These are phyloP conservation scores for Platycnemis pennipes DNA, from an alignment of 2,888 invertebrate species.

Conservation along the genomic window DNA sequence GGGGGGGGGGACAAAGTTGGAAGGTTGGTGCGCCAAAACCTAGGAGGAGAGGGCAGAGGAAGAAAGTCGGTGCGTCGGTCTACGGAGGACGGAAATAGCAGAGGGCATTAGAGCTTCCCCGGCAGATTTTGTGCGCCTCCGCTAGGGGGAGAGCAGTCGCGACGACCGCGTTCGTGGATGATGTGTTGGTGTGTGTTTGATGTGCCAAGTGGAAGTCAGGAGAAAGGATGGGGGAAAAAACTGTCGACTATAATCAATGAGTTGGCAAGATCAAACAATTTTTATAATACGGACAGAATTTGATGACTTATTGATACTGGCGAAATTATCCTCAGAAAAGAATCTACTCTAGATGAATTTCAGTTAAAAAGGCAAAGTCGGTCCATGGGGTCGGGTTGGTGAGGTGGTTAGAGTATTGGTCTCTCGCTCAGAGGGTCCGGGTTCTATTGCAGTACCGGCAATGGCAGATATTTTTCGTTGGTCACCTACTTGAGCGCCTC, in stretches of 20 bases:
- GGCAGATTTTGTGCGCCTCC: background rate
- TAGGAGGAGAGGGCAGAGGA: background rate
- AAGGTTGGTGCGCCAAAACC: constrained; percentile 17
- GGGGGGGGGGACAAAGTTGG: background rate
- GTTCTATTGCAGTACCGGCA: too few relatives aligned
- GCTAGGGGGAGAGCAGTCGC: background rate
- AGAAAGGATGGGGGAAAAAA: background rate
- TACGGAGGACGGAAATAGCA: constrained; percentile 8
- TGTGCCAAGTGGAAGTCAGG: background rate
- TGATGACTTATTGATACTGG: too few relatives aligned
- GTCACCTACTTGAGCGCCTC: too few relatives aligned
- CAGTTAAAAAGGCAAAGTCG: too few relatives aligned
- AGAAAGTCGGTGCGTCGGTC: background rate
- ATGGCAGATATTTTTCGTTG: too few relatives aligned
- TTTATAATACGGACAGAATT: background rate
- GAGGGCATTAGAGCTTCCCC: constrained; percentile 24
- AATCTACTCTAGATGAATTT: too few relatives aligned
- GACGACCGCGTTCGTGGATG: background rate
- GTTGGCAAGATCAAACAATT: background rate
- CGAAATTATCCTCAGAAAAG: too few relatives aligned
- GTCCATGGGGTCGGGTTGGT: too few relatives aligned
- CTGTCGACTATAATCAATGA: background rate
- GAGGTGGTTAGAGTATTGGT: too few relatives aligned
- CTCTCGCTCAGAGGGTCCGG: too few relatives aligned
- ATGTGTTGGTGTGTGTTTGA: background rate